These are phyloP conservation scores for Phoxinus dragarum DNA, from an alignment of 2,797 vertebrate species.

Conservation along the genomic window DNA sequence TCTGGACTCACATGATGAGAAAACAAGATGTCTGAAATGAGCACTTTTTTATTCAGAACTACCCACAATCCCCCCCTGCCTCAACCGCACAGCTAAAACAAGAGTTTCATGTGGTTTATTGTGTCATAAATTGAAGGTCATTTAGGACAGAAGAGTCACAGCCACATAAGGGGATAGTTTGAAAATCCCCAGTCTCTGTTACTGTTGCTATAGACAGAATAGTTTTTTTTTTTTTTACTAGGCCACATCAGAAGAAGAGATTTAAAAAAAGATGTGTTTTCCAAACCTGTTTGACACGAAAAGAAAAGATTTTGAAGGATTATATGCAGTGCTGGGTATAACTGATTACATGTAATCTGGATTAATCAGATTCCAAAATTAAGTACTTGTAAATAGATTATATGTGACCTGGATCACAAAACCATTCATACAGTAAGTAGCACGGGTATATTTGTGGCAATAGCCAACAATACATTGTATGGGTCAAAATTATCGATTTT, in stretches of 20 bases:
- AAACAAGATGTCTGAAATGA: conserved; percentile 32
- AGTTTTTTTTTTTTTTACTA: not conserved
- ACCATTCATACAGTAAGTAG: no score
- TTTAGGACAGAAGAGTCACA: conserved; percentile 5
- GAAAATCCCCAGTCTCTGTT: not conserved
- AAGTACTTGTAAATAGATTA: no score
- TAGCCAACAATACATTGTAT: no score
- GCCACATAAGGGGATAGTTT: not conserved
- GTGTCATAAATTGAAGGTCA: conserved; percentile 11
- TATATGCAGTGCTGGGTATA: no score
- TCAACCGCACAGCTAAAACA: conserved; percentile 18
- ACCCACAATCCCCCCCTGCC: not conserved
- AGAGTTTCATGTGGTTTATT: conserved; percentile 22
- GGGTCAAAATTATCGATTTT: no score
- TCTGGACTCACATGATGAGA: conserved; percentile 31
- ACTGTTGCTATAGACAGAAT: not conserved
- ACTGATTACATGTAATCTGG: no score
- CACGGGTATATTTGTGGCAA: no score
- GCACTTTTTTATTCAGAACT: conserved; percentile 1
- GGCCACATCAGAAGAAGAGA: conserved; percentile 7
- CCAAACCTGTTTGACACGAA: not conserved
- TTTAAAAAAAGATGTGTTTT: not conserved
- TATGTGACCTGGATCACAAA: no score
- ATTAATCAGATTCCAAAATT: no score
- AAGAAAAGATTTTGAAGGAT: not conserved